Conservation (phyloP, 1,140 invertebrate species). For the Chlorops oryzae region DNA sequence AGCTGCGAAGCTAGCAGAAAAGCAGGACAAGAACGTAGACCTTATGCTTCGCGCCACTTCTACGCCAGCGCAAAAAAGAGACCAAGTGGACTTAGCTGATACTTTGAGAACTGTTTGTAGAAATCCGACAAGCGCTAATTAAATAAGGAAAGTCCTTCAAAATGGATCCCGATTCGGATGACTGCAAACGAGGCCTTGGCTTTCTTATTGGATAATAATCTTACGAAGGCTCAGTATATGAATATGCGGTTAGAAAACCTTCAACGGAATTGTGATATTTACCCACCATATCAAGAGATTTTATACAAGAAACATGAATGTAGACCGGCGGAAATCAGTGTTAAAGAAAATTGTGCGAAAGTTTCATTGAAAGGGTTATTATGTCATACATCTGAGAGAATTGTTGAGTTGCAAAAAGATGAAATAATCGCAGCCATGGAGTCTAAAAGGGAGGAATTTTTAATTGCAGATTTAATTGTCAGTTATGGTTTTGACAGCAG, state of each 20-base stretch:
- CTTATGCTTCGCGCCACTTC: conserved; percentile 6
- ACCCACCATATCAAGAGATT: conserved; percentile 3
- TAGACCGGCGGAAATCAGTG: background rate
- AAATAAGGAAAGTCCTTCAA: background rate
- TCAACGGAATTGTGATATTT: conserved; percentile 7
- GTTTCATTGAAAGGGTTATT: conserved; percentile 6
- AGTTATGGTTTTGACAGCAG: conserved; percentile 3
- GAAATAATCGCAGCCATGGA: conserved; percentile 3
- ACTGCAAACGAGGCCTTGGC: conserved; percentile 8
- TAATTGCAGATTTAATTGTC: background rate
- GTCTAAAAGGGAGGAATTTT: background rate
- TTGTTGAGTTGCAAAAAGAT: conserved; percentile 7
- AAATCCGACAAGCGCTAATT: background rate
- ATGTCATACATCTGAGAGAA: conserved; percentile 4
- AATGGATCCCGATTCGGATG: background rate
- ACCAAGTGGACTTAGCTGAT: background rate
- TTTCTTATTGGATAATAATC: conserved; percentile 7
- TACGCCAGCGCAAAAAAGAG: background rate
- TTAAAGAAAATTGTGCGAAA: conserved; percentile 1
- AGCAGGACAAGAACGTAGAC: too few relatives aligned
- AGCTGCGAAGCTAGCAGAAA: too few relatives aligned
- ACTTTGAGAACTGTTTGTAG: background rate
- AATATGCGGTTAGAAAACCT: conserved; percentile 1
- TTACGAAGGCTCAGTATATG: conserved; percentile 10
- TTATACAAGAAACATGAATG: conserved; percentile 2